These are phyloP conservation scores for Bovichtus diacanthus DNA, from an alignment of 2,797 vertebrate species.

Conservation along the genomic window DNA sequence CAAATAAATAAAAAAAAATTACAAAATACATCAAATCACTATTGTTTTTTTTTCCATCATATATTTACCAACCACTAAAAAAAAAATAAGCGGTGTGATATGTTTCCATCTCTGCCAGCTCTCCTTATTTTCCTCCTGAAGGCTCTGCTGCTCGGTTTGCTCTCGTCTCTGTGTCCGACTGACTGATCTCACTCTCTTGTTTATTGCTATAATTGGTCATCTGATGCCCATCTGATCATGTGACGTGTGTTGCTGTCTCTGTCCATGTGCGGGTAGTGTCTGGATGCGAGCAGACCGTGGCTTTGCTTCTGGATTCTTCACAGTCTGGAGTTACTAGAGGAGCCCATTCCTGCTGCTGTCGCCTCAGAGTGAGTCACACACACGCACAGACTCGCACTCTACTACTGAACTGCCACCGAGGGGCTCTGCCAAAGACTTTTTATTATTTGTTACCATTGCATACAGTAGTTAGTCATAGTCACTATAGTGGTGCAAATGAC, in stretches of 20 bases:
- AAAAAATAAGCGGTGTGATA: neutral
- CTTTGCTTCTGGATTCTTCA: constrained; percentile 89
- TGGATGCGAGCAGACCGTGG: constrained; percentile 88
- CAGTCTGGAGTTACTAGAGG: constrained; percentile 94
- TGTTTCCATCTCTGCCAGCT: neutral
- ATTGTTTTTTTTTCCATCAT: neutral
- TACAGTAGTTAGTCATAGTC: constrained; percentile 7
- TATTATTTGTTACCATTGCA: constrained; percentile 19
- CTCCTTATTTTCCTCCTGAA: neutral
- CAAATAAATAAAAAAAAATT: no score
- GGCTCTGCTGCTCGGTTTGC: constrained; percentile 13
- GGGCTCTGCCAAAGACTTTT: constrained; percentile 2
- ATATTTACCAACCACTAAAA: neutral
- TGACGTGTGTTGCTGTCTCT: constrained; percentile 15
- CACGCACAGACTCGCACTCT: neutral
- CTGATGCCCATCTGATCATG: constrained; percentile 42
- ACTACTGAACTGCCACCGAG: constrained; percentile 1
- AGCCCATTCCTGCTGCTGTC: constrained; percentile 89
- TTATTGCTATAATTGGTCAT: constrained; percentile 43
- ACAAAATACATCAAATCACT: neutral
- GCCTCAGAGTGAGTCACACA: constrained; percentile 91
- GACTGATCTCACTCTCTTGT: constrained; percentile 9
- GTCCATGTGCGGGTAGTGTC: constrained; percentile 84
- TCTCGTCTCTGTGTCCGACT: constrained; percentile 11
- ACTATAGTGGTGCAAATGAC: neutral